Percentiles rank a stretch among this genome's conserved stretches.
Evolutionary conservation across 2,797 vertebrate genomes (phyloP).

Genomic region (Periparus ater): DNA sequence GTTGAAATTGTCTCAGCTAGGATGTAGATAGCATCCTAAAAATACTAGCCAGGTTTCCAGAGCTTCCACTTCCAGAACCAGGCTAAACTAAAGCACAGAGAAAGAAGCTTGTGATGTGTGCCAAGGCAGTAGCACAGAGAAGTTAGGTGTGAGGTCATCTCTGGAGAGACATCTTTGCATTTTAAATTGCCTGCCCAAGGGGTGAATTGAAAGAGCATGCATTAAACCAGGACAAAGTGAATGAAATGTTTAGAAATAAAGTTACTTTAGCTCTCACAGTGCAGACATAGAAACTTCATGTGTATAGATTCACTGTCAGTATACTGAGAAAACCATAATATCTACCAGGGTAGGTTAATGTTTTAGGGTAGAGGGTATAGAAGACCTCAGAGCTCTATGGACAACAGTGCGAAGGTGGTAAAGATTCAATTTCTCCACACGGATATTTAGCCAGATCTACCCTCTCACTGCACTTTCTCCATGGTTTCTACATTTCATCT

Average conservation of each 20-base stretch:
- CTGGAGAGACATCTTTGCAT: not conserved
- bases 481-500: not conserved
- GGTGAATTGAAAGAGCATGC: not conserved
- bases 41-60: not conserved
- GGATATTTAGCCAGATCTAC: not conserved
- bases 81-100: not conserved
- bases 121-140: not conserved
- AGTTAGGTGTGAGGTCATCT: not conserved
- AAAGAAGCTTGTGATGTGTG: not conserved
- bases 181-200: not conserved
- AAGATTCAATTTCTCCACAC: not conserved
- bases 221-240: not conserved
- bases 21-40: not conserved
- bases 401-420: not conserved
- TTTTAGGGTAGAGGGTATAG: not conserved
- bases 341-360: not conserved
- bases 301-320: not conserved
- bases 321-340: not conserved
- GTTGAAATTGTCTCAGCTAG: not conserved
- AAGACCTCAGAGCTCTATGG: not conserved
- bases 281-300: not conserved
- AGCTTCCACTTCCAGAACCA: not conserved
- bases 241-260: not conserved
- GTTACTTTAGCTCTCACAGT: not conserved
- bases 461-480: not conserved